A percentile compares a stretch with the other conserved stretches of the same genome.
Evolutionary conservation across 2,797 vertebrate species (phyloP).

Genomic region (Myotis findleyi): DNA sequence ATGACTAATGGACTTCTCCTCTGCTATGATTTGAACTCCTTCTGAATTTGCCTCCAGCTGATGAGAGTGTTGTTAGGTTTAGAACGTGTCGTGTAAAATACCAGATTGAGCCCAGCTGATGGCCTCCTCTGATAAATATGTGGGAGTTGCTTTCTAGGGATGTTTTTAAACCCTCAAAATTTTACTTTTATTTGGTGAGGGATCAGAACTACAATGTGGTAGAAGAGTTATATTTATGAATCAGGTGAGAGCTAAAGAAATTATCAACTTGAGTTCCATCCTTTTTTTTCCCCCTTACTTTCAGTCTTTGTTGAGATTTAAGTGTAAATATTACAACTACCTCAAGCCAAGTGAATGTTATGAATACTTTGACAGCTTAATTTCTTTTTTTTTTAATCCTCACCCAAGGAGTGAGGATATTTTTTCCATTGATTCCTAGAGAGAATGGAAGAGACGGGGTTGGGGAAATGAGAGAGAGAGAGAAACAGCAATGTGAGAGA

Average conservation of each 20-base stretch:
- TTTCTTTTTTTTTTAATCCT: background rate
- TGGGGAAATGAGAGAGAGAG: too few species aligned
- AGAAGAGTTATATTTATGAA: background rate
- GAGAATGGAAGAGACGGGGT: too few species aligned
- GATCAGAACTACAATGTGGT: background rate
- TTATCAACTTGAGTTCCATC: background rate
- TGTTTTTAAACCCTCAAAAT: constrained; percentile 38
- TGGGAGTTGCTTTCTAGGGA: background rate
- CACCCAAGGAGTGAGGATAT: too few species aligned
- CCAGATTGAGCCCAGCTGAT: background rate
- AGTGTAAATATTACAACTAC: background rate
- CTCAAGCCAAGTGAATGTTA: background rate
- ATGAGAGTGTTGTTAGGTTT: background rate
- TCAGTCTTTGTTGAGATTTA: background rate
- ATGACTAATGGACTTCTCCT: background rate
- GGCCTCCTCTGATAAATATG: background rate
- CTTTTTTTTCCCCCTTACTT: background rate
- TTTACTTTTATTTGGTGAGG: background rate
- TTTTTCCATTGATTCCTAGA: too few species aligned
- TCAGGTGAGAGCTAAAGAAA: background rate
- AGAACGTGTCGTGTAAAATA: background rate
- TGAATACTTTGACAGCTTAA: constrained; percentile 4
- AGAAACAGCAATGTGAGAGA: too few species aligned
- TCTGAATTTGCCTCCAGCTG: background rate
- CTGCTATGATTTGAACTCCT: background rate